Evolutionary conservation across 2,888 invertebrate species (phyloP).

Genomic region (Sarcophaga variegata): DNA sequence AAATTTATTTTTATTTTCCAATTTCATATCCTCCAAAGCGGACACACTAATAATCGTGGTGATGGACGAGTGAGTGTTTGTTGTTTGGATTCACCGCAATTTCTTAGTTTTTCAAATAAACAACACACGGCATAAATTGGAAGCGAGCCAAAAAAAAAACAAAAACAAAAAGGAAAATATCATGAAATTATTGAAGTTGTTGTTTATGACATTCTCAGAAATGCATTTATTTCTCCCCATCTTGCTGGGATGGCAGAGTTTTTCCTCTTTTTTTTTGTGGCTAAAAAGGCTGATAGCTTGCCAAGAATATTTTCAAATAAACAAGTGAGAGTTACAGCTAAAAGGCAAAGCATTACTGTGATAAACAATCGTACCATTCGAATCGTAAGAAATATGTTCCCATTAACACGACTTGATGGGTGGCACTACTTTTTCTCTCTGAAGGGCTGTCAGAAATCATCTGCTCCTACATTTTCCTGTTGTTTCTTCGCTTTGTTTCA

Average conservation of each 20-base stretch:
- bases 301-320: conserved; percentile 28
- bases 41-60: background rate
- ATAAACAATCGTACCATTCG: background rate
- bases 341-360: background rate
- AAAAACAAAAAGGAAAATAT: background rate
- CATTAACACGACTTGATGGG: no score
- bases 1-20: conserved; percentile 18
- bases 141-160: conserved; percentile 49
- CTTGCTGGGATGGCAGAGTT: background rate
- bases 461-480: no score
- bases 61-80: conserved; percentile 24
- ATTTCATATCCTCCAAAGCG: background rate
- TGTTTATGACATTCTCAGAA: conserved; percentile 63
- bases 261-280: background rate
- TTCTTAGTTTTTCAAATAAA: conserved; percentile 52
- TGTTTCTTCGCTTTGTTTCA: no score
- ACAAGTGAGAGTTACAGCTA: conserved; percentile 49
- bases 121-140: conserved; percentile 61
- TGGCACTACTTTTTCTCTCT: no score
- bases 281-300: conserved; percentile 1
- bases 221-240: conserved; percentile 9
- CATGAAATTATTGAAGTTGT: conserved; percentile 62
- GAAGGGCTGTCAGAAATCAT: no score
- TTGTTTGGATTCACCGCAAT: conserved; percentile 32
- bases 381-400: no score